These are phyloP conservation scores for Synergus umbraculus DNA, from an alignment of 2,888 invertebrate genomes.

Conservation along the genomic window DNA sequence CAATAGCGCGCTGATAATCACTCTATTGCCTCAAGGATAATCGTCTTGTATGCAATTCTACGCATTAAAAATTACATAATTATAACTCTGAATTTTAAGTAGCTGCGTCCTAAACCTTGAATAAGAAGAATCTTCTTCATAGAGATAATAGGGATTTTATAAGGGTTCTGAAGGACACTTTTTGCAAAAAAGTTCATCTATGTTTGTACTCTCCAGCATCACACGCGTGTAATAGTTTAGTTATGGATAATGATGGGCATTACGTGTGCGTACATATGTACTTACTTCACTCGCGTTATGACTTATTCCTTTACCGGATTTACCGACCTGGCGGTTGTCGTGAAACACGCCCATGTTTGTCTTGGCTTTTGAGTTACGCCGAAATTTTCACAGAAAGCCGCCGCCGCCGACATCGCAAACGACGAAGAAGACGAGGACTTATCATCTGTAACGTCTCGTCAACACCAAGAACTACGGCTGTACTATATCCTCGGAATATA, in stretches of 20 bases:
- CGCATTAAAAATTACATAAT: not conserved
- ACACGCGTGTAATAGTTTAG: constrained; percentile 2
- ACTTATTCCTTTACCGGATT: constrained; percentile 66
- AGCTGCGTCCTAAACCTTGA: too few relatives aligned
- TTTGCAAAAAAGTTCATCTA: not conserved
- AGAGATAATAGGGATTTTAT: too few relatives aligned
- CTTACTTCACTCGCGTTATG: constrained; percentile 52
- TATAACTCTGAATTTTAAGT: too few relatives aligned
- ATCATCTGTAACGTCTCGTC: constrained; percentile 63
- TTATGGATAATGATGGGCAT: constrained; percentile 49
- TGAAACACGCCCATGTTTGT: constrained; percentile 75
- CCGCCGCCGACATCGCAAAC: constrained; percentile 54
- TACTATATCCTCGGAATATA: constrained; percentile 63
- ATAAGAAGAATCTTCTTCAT: too few relatives aligned
- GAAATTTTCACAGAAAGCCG: constrained; percentile 74
- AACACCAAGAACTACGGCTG: constrained; percentile 56
- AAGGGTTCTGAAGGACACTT: too few relatives aligned
- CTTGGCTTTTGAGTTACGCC: constrained; percentile 75
- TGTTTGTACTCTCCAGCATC: not conserved
- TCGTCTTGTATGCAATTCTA: not conserved
- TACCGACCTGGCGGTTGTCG: constrained; percentile 60
- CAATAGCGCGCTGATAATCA: constrained; percentile 34
- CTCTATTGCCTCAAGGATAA: constrained; percentile 41
- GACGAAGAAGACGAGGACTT: constrained; percentile 59
- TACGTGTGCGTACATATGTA: constrained; percentile 54